These are phyloP conservation scores for Chionomys nivalis DNA, from an alignment of 2,113 vertebrate species.

Conservation along the genomic window DNA sequence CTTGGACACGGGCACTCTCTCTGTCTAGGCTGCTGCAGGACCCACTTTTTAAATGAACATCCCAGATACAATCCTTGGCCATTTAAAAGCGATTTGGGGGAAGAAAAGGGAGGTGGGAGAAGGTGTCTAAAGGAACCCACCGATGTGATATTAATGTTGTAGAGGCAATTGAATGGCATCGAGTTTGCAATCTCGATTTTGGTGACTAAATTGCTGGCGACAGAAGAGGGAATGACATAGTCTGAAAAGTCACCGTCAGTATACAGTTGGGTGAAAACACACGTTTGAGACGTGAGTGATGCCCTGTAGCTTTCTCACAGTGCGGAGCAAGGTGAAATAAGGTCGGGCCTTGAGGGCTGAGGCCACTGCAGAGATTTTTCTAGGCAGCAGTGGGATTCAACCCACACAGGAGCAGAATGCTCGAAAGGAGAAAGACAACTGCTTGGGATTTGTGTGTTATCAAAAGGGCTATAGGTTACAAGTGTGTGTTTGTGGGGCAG, in stretches of 20 bases:
- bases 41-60: background rate
- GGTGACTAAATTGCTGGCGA: background rate
- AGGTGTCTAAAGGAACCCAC: background rate
- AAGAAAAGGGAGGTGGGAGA: background rate
- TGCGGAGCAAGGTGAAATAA: background rate
- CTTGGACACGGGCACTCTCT: background rate
- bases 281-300: background rate
- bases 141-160: background rate
- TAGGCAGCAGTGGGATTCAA: background rate
- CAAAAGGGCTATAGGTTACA: background rate
- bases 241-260: background rate
- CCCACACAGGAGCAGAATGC: background rate
- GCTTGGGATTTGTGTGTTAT: background rate
- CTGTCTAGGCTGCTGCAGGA: background rate
- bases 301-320: background rate
- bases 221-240: background rate
- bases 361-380: background rate
- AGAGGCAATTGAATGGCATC: background rate
- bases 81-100: background rate
- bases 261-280: background rate
- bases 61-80: background rate
- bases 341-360: background rate
- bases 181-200: background rate
- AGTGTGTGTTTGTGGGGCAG: too few species aligned
- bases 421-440: background rate